Base-by-base conservation (phyloP, 2,888 invertebrate species). In the Macrophya annulata region DNA sequence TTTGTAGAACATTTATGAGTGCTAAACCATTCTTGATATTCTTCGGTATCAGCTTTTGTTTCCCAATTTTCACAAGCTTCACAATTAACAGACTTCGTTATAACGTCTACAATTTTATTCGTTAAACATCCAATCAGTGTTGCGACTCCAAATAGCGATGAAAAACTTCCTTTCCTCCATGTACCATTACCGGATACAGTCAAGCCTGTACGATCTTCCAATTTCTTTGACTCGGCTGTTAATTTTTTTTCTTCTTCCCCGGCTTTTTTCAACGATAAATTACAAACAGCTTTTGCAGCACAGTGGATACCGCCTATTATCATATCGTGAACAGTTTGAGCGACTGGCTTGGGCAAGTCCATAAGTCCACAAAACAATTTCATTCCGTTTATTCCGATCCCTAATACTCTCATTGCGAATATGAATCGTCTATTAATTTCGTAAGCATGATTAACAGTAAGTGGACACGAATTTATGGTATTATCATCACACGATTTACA, bases 381-480 rank as follows among this genome's bases (percentile, higher is more conserved):
- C n/a, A 74, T 72, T 48, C 86, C 86, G 37, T 82, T 74, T 12
- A 85, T 76, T 81, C 86, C 86, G 17, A 86, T 15, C 6, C 86
- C 87, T 37, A 86, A 79, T 43, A 86, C 62, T 59, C 86, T 45
- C 86, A 87, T 86, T 43, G 86, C 81, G 51, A 86, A 72, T 84
- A 59, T 84, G 77, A 86, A 86, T 31, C 86, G 71, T 51, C 85
- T 77, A 48, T 86, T 86, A 10, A 87, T 71, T 86, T 87, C 86
- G 79, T 85, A 86, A 10, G 85, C 74, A 85, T 85, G 55, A 76
- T 59, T 72, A 37, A 51, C 40, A n/a, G 86, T 81, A 37, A 79
- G 12, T 25, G 85, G 79, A 40, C 84, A 84, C 25, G 86, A 86
- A 79, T 72, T n/a, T 37, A 86, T 86, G 25, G 17, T 40, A 15